phyloP scores from a whole-genome alignment of 2,113 vertebrate genomes.

The Dunckerocampus dactyliophorus region DNA sequence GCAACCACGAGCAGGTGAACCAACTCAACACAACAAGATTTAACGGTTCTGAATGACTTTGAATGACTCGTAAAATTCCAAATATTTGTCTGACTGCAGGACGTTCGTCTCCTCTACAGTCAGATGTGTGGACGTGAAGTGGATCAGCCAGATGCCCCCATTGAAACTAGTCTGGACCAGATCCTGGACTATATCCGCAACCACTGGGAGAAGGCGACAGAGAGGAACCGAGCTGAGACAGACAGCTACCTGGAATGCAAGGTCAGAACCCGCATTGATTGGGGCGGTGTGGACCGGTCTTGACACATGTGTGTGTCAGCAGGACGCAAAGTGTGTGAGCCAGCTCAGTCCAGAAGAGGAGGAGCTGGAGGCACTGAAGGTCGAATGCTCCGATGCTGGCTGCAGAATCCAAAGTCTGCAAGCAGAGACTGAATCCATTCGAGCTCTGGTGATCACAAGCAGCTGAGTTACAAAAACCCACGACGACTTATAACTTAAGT shows the following conservation, averaged over 20 bases:
- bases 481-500: neutral
- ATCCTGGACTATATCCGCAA: slow-evolving; percentile 84
- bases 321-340: slow-evolving; percentile 64
- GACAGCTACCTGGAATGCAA: slow-evolving; percentile 81
- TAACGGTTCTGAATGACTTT: too few species aligned
- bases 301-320: slow-evolving; percentile 10
- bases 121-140: slow-evolving; percentile 84
- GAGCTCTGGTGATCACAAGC: slow-evolving; percentile 78
- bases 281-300: neutral
- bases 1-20: slow-evolving; percentile 83
- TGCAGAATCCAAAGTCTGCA: slow-evolving; percentile 89
- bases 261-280: slow-evolving; percentile 56
- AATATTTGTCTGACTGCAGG: slow-evolving; percentile 58
- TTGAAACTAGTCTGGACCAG: slow-evolving; percentile 83
- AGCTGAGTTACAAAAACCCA: neutral
- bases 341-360: slow-evolving; percentile 81
- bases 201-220: slow-evolving; percentile 89
- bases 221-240: slow-evolving; percentile 80
- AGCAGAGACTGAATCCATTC: slow-evolving; percentile 87
- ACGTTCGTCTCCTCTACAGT: slow-evolving; percentile 84
- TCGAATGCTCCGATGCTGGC: slow-evolving; percentile 76
- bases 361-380: slow-evolving; percentile 79
- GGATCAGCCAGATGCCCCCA: slow-evolving; percentile 78
- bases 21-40: neutral
- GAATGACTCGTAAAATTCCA: too few species aligned